Conservation (phyloP, 2,888 invertebrate genomes). For the Drosophila nigritarsus region DNA sequence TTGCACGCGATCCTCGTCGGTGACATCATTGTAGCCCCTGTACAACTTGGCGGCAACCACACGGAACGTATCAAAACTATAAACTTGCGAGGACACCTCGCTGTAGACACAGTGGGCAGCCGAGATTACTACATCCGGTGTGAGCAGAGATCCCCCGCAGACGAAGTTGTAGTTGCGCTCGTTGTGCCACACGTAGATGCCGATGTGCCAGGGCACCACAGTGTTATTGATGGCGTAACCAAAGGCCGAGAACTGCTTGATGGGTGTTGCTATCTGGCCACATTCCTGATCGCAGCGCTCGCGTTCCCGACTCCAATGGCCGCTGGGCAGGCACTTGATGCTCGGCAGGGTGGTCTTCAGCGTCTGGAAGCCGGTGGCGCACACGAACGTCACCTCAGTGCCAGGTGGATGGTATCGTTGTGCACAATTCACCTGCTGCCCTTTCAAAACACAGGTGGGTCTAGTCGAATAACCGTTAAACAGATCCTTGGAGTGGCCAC, state of each 20-base stretch:
- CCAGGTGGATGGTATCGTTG: conserved; percentile 60
- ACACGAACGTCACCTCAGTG: conserved; percentile 61
- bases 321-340: conserved; percentile 52
- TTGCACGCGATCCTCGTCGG: conserved; percentile 32
- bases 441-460: conserved; percentile 45
- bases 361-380: conserved; percentile 58
- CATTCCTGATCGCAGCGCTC: conserved; percentile 59
- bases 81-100: conserved; percentile 30
- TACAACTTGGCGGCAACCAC: conserved; percentile 65
- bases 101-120: conserved; percentile 71
- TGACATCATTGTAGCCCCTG: conserved; percentile 41
- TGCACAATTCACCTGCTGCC: conserved; percentile 50
- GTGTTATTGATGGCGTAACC: conserved; percentile 65
- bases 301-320: conserved; percentile 59
- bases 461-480: conserved; percentile 64
- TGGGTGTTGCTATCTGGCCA: conserved; percentile 69
- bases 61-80: conserved; percentile 34
- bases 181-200: conserved; percentile 48
- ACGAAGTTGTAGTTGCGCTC: conserved; percentile 56
- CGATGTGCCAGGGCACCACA: conserved; percentile 71
- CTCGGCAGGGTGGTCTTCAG: conserved; percentile 22
- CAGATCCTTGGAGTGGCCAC: conserved; percentile 26
- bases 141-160: conserved; percentile 65
- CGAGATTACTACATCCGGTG: conserved; percentile 68
- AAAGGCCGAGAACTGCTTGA: conserved; percentile 56